Conservation (phyloP, 1,140 invertebrate genomes). For the Harpegnathos saltator region DNA sequence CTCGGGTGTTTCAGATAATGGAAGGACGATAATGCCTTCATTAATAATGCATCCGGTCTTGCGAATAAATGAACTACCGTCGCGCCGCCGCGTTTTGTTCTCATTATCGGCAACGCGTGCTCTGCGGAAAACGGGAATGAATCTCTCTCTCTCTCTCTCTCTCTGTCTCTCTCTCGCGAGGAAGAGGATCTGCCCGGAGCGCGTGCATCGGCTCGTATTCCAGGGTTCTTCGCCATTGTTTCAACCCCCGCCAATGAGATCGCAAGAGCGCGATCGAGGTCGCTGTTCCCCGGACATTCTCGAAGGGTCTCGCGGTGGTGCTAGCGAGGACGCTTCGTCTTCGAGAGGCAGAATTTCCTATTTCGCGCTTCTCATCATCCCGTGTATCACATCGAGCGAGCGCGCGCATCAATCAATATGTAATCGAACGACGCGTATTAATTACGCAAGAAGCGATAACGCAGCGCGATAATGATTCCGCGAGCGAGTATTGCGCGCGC, state of each 20-base stretch:
- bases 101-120: slow-evolving; percentile 26
- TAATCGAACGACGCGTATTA: neutral
- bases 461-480: neutral
- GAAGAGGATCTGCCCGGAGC: too few species aligned
- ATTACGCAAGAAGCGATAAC: neutral
- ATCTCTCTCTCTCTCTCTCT: too few species aligned
- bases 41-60: slow-evolving; percentile 61
- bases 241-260: too few species aligned
- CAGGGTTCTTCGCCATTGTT: too few species aligned
- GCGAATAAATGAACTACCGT: slow-evolving; percentile 55
- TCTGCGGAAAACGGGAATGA: neutral
- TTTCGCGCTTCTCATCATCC: neutral
- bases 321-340: too few species aligned
- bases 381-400: neutral
- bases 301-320: too few species aligned
- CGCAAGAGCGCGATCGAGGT: too few species aligned
- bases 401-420: neutral
- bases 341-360: too few species aligned
- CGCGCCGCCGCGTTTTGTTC: slow-evolving; percentile 34
- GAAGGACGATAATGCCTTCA: slow-evolving; percentile 48
- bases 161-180: too few species aligned
- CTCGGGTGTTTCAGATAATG: slow-evolving; percentile 64
- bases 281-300: too few species aligned
- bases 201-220: too few species aligned
- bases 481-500: too few species aligned